Conservation (phyloP, 2,797 vertebrate genomes). For the Lycodopsis pacificus region DNA sequence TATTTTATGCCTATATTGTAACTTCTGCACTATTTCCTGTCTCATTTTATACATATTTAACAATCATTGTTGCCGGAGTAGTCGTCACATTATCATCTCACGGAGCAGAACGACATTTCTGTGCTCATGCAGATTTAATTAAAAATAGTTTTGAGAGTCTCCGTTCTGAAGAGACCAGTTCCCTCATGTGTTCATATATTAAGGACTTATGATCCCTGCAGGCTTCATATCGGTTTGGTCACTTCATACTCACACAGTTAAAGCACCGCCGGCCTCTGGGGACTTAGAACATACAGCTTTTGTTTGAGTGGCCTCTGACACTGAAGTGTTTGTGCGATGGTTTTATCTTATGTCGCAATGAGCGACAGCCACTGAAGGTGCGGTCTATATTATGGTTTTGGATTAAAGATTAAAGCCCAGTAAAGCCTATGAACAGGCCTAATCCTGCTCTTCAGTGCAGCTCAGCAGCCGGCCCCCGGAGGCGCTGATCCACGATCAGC, state of each 20-base stretch:
- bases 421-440: conserved; percentile 64
- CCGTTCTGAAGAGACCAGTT: neutral
- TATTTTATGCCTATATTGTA: neutral
- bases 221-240: conserved; percentile 21
- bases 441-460: conserved; percentile 67
- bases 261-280: conserved; percentile 19
- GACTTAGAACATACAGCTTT: conserved; percentile 62
- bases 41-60: neutral
- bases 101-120: neutral
- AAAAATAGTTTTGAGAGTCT: neutral
- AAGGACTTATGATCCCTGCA: neutral
- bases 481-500: conserved; percentile 52
- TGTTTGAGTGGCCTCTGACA: conserved; percentile 68
- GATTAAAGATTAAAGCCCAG: conserved; percentile 68
- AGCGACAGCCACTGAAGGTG: conserved; percentile 49
- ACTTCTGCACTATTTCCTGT: neutral
- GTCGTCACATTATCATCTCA: neutral
- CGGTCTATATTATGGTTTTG: conserved; percentile 64
- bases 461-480: conserved; percentile 43
- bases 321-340: conserved; percentile 42
- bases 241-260: conserved; percentile 6
- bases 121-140: neutral
- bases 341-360: conserved; percentile 49
- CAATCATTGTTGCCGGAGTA: neutral
- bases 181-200: neutral